Conservation (phyloP, 1,140 invertebrate genomes). For the Megalonaias nervosa region DNA sequence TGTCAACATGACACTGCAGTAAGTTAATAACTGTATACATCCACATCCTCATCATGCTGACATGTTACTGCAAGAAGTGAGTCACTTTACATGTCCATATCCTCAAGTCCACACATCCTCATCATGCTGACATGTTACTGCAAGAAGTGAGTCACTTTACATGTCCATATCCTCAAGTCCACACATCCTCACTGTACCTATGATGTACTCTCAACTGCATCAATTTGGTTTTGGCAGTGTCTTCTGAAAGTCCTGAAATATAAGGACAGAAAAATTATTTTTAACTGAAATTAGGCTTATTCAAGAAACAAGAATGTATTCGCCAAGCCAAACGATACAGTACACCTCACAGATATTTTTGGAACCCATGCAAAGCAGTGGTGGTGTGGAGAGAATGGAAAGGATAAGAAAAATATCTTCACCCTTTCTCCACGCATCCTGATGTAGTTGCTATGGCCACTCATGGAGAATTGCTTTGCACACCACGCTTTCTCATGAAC, state of each 20-base stretch:
- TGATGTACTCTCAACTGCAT: slow-evolving; percentile 68
- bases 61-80: no score
- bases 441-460: no score
- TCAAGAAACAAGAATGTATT: neutral
- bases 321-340: neutral
- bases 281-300: slow-evolving; percentile 2
- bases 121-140: no score
- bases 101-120: slow-evolving; percentile 72
- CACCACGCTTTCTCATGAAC: no score
- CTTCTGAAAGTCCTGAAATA: slow-evolving; percentile 53
- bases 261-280: slow-evolving; percentile 18
- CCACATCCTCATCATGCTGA: no score
- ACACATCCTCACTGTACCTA: slow-evolving; percentile 72
- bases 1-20: no score
- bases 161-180: slow-evolving; percentile 57
- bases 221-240: slow-evolving; percentile 63
- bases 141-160: no score
- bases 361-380: neutral
- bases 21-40: no score
- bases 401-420: neutral
- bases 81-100: no score
- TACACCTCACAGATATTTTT: neutral
- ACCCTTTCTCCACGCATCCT: neutral
- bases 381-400: neutral
- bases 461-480: no score